Evolutionary conservation across 1,140 invertebrate species (phyloP).

Genomic region (Neuroterus valhalla): DNA sequence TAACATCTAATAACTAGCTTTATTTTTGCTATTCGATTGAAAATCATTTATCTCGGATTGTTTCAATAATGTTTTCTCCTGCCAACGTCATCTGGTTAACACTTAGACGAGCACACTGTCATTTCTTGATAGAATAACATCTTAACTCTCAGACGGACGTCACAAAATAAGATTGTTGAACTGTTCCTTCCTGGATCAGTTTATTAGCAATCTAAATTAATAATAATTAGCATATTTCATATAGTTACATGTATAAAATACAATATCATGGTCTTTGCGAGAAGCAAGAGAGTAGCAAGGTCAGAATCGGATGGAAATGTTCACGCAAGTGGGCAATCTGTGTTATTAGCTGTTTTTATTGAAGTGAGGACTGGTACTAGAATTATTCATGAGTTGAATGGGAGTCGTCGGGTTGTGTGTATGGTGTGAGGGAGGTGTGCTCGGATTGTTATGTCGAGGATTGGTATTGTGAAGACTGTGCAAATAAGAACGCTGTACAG

Average conservation of each 20-base stretch:
- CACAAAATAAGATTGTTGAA: conserved; percentile 43
- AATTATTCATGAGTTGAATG: conserved; percentile 72
- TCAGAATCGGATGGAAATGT: conserved; percentile 52
- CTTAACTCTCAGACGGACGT: conserved; percentile 5
- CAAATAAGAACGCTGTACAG: conserved; percentile 91
- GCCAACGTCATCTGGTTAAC: not conserved
- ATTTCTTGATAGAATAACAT: conserved; percentile 4
- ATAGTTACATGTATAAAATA: conserved; percentile 71
- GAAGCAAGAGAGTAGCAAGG: conserved; percentile 41
- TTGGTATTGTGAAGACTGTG: conserved; percentile 77
- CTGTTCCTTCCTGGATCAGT: conserved; percentile 60
- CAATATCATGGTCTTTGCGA: conserved; percentile 59
- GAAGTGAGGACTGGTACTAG: conserved; percentile 67
- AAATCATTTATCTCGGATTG: not conserved
- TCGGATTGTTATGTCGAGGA: conserved; percentile 66
- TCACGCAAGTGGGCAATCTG: conserved; percentile 49
- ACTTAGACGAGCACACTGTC: not conserved
- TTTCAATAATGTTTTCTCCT: not conserved
- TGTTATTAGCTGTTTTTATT: conserved; percentile 72
- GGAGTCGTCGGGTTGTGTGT: conserved; percentile 65
- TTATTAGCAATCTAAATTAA: conserved; percentile 67
- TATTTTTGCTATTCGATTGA: conserved; percentile 1
- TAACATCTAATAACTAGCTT: conserved; percentile 4
- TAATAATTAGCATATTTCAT: conserved; percentile 64
- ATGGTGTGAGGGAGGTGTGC: conserved; percentile 63